Evolutionary conservation across 1,140 invertebrate genomes (phyloP).

Genomic region (Oppia nitens): DNA sequence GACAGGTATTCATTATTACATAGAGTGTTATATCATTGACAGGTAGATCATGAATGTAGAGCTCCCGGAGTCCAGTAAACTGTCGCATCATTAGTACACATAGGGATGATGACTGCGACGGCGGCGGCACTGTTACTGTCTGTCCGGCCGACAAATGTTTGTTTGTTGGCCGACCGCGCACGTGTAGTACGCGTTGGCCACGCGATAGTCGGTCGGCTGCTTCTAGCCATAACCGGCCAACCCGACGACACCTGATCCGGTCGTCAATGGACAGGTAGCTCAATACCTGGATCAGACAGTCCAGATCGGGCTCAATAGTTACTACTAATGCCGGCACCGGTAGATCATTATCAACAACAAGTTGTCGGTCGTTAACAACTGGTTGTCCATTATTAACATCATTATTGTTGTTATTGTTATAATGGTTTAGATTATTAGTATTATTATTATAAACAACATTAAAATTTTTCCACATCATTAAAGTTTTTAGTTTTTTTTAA

Average conservation of each 20-base stretch:
- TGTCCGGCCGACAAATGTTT: not conserved
- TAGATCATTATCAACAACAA: not conserved
- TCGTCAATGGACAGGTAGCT: not conserved
- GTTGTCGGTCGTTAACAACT: not conserved
- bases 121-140: not conserved
- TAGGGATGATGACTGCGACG: not conserved
- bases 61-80: not conserved
- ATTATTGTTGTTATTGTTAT: not conserved
- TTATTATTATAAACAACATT: not conserved
- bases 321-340: not conserved
- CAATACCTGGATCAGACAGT: constrained; percentile 1
- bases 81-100: not conserved
- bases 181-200: not conserved
- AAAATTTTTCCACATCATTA: not conserved
- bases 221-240: not conserved
- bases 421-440: not conserved
- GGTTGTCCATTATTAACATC: not conserved
- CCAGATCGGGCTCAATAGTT: not conserved
- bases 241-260: constrained; percentile 1
- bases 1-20: not conserved
- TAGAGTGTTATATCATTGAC: not conserved
- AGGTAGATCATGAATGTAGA: not conserved
- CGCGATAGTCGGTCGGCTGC: not conserved
- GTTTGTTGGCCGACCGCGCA: not conserved
- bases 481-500: not conserved